Evolutionary conservation across 2,113 vertebrate species (phyloP).

Genomic region (Oplegnathus fasciatus): DNA sequence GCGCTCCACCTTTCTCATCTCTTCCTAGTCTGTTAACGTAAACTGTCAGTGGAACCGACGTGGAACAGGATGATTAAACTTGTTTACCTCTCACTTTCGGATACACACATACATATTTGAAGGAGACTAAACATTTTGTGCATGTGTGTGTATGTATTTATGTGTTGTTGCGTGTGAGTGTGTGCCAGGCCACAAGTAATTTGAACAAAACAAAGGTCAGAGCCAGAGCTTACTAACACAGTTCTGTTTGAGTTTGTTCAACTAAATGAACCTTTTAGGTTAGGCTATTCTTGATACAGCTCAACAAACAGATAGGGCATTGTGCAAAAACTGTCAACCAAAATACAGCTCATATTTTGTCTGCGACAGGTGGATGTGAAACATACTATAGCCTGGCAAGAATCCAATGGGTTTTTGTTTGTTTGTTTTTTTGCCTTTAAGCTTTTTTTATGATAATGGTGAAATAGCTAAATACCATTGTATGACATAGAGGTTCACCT

Average conservation of each 20-base stretch:
- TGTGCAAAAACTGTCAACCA: not conserved
- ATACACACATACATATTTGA: slow-evolving; percentile 48
- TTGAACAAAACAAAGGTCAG: slow-evolving; percentile 32
- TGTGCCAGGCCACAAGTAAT: slow-evolving; percentile 43
- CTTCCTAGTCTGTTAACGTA: slow-evolving; percentile 52
- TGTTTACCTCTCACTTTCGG: slow-evolving; percentile 62
- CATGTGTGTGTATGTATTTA: slow-evolving; percentile 17
- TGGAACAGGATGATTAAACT: slow-evolving; percentile 66
- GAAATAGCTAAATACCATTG: not conserved
- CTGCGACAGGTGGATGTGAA: slow-evolving; percentile 9
- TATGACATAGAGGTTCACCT: not conserved
- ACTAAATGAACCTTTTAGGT: not conserved
- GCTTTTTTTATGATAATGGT: not conserved
- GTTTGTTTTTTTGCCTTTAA: too few species aligned
- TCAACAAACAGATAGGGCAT: not conserved
- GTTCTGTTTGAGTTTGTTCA: slow-evolving; percentile 32
- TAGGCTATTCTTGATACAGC: not conserved
- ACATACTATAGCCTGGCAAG: not conserved
- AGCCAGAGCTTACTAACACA: slow-evolving; percentile 6
- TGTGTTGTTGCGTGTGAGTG: slow-evolving; percentile 2
- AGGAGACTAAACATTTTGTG: slow-evolving; percentile 57
- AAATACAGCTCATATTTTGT: slow-evolving; percentile 8
- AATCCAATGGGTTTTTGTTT: too few species aligned
- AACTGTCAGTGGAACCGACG: slow-evolving; percentile 65
- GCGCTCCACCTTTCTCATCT: slow-evolving; percentile 35